Percentiles rank a stretch among this genome's conserved stretches.
Evolutionary conservation across 2,888 invertebrate genomes (phyloP).

Genomic region (Ormia ochracea): DNA sequence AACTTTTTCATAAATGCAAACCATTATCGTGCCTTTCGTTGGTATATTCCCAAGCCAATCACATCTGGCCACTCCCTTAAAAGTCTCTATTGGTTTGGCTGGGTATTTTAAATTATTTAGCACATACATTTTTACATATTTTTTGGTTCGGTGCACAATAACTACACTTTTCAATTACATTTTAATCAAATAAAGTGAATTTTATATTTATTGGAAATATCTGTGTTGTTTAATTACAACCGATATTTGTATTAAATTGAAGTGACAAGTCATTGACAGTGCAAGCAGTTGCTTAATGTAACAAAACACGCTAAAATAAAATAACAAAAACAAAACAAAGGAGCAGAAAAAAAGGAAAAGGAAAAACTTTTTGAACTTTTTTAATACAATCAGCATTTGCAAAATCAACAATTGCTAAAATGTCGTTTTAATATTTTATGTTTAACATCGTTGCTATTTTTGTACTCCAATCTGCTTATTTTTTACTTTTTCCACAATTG

Average conservation of each 20-base stretch:
- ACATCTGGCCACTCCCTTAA: too few species aligned
- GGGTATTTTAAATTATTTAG: not conserved
- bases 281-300: not conserved
- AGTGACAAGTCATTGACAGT: slow-evolving; percentile 23
- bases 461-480: not conserved
- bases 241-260: not conserved
- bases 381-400: slow-evolving; percentile 2
- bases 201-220: not conserved
- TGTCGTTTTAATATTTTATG: slow-evolving; percentile 18
- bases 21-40: too few species aligned
- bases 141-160: not conserved
- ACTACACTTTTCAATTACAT: not conserved
- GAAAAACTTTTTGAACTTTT: not conserved
- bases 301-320: not conserved
- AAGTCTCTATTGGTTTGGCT: too few species aligned
- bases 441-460: not conserved
- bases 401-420: slow-evolving; percentile 22
- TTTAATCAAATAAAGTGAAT: not conserved
- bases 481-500: not conserved
- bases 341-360: too few species aligned
- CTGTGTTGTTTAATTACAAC: not conserved
- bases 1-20: too few species aligned
- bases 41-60: too few species aligned
- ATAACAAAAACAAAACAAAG: too few species aligned
- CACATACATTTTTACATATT: not conserved